Base-by-base conservation (phyloP, 2,797 vertebrate species). In the Alectoris magna region DNA sequence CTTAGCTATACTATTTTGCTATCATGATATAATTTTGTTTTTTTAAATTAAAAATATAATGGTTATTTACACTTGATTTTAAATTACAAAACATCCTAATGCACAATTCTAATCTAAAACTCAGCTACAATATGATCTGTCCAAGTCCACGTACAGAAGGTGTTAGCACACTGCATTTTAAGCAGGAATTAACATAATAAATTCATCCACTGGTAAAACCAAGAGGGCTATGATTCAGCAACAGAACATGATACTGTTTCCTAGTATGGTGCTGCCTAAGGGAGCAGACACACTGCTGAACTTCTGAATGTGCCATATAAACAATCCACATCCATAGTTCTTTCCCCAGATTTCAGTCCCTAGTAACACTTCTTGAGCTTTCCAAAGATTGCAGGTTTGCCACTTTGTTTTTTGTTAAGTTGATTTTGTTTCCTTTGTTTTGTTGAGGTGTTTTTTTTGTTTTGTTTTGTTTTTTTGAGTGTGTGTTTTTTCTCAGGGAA, bases 361-460 rank as follows among this genome's bases (percentile, higher is more conserved):
- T 60, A 74, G 1, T 48, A 87, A 87, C n/a, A 80, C 34, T 3
- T 56, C 4, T 11, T 68, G 29, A 70, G 77, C 38, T 88, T 94
- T 46, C 19, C 46, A 58, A 81, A 67, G 19, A 71, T 62, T 0
- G 0, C 2, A 58, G 26, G 0, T 10, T 16, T 88, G 55, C 7
- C 18, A n/a, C 10, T n/a, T 22, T 51, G 26, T 10, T 51, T 36
- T 69, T 13, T 49, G 31, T 58, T 34, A 56, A 19, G 31, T 58
- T 58, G 55, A 11, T 34, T n/a, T 19, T 19, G 55, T 56, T 31
- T n/a, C 10, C 49, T 51, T 51, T 53, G 27, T 17, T 53, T 34
- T 13, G 27, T 29, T 53, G 41, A 14, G 41, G 4, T 43, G 14
- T 43, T 41, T 41, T 41, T 41, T 49, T 49, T 51, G 23, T 26